phyloP scores from a whole-genome alignment of 2,888 invertebrate species.

The Dioctria linearis region DNA sequence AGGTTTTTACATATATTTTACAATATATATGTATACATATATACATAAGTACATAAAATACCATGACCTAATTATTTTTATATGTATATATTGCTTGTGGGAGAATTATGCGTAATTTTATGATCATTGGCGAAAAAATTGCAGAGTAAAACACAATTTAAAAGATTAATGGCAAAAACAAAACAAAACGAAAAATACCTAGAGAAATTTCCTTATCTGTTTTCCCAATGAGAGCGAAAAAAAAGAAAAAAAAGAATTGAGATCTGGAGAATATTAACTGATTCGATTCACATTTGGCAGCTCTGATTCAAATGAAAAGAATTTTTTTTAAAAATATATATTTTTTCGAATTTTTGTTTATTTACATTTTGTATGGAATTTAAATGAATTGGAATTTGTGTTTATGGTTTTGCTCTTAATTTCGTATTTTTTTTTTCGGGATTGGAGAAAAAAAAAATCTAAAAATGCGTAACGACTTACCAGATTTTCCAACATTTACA shows the following conservation, averaged over 20 bases:
- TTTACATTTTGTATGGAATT: conserved; percentile 1
- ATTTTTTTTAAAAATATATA: background rate
- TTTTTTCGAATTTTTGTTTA: conserved; percentile 28
- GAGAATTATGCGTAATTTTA: conserved; percentile 18
- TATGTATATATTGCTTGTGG: background rate
- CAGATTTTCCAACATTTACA: conserved; percentile 85
- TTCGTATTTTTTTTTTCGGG: conserved; percentile 4
- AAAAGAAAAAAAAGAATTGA: background rate
- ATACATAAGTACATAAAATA: too few relatives aligned
- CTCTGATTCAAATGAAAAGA: background rate
- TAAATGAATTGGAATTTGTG: background rate
- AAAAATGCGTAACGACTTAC: conserved; percentile 71
- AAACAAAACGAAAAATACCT: too few relatives aligned
- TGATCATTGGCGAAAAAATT: background rate
- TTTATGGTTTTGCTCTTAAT: background rate
- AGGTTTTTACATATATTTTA: too few relatives aligned
- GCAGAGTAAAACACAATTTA: background rate
- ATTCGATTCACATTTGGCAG: conserved; percentile 1
- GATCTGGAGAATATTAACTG: conserved; percentile 19
- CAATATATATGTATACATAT: too few relatives aligned
- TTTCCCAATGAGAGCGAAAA: too few relatives aligned
- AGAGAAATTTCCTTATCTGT: too few relatives aligned
- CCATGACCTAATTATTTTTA: conserved; percentile 42
- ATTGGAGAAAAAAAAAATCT: too few relatives aligned
- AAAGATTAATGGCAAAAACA: conserved; percentile 16